Base-by-base conservation (phyloP, 1,140 invertebrate species). In the Protaetia brevitarsis region DNA sequence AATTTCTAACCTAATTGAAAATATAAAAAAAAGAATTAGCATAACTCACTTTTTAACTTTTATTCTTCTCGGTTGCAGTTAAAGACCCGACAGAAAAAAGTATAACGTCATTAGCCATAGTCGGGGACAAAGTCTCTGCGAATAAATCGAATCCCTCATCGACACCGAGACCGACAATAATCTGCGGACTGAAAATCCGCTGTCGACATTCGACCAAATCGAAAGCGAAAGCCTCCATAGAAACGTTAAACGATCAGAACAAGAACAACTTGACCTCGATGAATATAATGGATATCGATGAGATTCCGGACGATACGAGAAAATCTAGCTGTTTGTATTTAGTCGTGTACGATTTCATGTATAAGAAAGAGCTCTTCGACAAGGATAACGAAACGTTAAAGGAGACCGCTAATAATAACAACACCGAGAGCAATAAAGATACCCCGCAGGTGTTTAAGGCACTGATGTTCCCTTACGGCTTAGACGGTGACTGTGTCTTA, bases 341-440 rank as follows among this genome's bases (percentile, higher is more conserved):
- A 23, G 82, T 86, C 2, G 71, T 86, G 0, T 86, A 84, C 66
- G 84, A 86, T 72, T 85, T 85, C 73, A 77, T 82, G 72, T 84
- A 85, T 68, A 82, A 56, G 21, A 71, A 71, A 64, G 64, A 66
- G 29, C 29, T 34, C 27, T n/a, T 30, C 23, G 56, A 58, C n/a
- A 58, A 58, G n/a, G 56, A 58, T 27, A 27, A 28, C 11, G 64
- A 66, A 41, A 16, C 51, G 30, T 27, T 57, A 21, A 61, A 62
- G 26, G 29, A 69, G 4, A 63, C 66, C 28, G 63, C 11, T 13
- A 65, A 68, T 37, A 66, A 68, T 34, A 37, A 59, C 7, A 23
- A 21, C 5, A 37, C 36, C 29, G 57, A 57, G 28, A 45, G 27
- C 27, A 62, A 51, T 34, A 56, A 27, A 34, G 37, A 21, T 10